Evolutionary conservation across 2,113 vertebrate genomes (phyloP).

Genomic region (Bos indicus): DNA sequence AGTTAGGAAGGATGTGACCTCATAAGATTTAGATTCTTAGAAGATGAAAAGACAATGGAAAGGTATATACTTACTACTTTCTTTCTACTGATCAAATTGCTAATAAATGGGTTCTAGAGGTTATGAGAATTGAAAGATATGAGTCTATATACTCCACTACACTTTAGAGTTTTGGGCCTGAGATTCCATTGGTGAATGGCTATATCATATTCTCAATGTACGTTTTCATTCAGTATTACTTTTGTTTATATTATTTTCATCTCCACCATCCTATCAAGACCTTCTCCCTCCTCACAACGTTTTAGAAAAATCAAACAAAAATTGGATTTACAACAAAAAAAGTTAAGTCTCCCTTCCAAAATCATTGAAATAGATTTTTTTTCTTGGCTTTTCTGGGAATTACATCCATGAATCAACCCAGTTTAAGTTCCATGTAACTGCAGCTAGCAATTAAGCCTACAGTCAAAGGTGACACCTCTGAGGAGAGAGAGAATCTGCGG

Average conservation of each 20-base stretch:
- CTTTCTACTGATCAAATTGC: not conserved
- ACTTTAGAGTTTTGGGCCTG: not conserved
- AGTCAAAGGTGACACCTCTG: not conserved
- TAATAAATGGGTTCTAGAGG: not conserved
- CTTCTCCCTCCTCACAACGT: not conserved
- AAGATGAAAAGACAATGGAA: not conserved
- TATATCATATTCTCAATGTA: not conserved
- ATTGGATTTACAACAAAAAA: not conserved
- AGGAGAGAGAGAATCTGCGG: not conserved
- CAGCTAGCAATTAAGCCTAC: not conserved
- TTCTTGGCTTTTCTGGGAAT: not conserved
- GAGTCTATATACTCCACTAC: not conserved
- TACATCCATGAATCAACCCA: not conserved
- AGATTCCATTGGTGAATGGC: not conserved
- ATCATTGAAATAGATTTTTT: not conserved
- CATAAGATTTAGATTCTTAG: not conserved
- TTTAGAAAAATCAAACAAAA: slow-evolving; percentile 1
- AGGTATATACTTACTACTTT: not conserved
- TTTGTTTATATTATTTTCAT: not conserved
- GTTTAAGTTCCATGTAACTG: not conserved
- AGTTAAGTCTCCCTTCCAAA: not conserved
- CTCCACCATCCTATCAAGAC: not conserved
- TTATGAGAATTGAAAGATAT: not conserved
- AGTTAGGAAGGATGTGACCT: not conserved
- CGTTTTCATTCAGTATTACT: not conserved